Evolutionary conservation across 2,888 invertebrate genomes (phyloP).

Genomic region (Polymixis flavicincta): DNA sequence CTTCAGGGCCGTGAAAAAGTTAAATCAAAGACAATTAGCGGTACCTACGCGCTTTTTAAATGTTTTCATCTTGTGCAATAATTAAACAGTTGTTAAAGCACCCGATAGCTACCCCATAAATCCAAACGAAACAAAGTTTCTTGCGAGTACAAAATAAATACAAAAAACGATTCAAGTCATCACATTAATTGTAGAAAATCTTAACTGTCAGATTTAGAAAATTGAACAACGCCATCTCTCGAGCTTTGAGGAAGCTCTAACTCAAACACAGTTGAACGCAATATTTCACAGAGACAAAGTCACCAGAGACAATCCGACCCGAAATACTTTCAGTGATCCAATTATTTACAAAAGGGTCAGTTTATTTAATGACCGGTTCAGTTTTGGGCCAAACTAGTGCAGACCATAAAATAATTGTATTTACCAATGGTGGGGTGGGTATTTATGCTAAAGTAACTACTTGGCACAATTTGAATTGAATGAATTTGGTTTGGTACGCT

Average conservation of each 20-base stretch:
- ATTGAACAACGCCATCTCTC: too few species aligned
- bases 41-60: background rate
- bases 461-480: conserved; percentile 38
- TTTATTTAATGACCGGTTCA: background rate
- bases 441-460: conserved; percentile 12
- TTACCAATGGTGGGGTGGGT: conserved; percentile 29
- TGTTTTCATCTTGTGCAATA: background rate
- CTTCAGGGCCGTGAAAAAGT: background rate
- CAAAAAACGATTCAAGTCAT: too few species aligned
- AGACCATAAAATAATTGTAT: conserved; percentile 15
- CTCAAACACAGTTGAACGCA: background rate
- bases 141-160: too few species aligned
- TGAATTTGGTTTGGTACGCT: conserved; percentile 34
- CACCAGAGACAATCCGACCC: background rate
- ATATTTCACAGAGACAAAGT: background rate
- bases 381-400: conserved; percentile 10
- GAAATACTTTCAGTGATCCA: background rate
- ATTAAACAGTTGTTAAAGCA: too few species aligned
- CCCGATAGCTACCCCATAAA: too few species aligned
- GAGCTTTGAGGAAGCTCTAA: too few species aligned
- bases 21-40: background rate
- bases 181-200: too few species aligned
- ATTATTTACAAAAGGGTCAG: conserved; percentile 24
- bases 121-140: too few species aligned
- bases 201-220: too few species aligned